A percentile compares a stretch with the other conserved stretches of the same genome.
Conservation (phyloP, 2,797 vertebrate species). For the Artibeus jamaicensis region DNA sequence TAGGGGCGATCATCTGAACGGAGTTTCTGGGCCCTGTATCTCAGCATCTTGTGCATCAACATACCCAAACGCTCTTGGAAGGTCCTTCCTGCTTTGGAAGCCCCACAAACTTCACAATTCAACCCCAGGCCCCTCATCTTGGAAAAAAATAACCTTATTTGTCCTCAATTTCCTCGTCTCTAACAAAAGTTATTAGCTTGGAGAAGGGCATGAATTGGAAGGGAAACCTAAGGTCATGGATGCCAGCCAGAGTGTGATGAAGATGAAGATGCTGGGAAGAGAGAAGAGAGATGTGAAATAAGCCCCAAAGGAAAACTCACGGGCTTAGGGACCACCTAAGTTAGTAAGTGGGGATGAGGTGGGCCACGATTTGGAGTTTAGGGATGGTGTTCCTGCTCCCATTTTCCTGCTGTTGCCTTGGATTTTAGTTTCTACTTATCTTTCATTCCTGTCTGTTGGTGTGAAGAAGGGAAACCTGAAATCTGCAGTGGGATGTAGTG, state of each 20-base stretch:
- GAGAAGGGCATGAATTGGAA: background rate
- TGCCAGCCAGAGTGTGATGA: background rate
- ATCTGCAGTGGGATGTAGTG: background rate
- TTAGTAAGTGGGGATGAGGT: background rate
- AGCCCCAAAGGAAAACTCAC: background rate
- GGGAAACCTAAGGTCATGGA: background rate
- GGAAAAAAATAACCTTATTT: background rate
- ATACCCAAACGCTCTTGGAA: background rate
- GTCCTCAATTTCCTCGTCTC: background rate
- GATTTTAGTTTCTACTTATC: background rate
- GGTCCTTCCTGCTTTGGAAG: background rate
- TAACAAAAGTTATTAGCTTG: background rate
- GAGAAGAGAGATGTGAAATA: background rate
- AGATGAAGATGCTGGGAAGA: background rate
- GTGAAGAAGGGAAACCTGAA: background rate
- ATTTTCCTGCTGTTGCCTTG: background rate
- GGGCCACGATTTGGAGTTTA: background rate
- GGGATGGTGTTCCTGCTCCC: background rate
- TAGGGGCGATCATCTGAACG: background rate
- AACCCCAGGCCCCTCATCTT: background rate
- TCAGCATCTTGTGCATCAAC: background rate
- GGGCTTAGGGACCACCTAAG: background rate
- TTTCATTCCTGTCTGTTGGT: background rate
- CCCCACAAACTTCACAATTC: background rate
- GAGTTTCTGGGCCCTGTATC: background rate